Evolutionary conservation across 2,888 invertebrate species (phyloP), one percentile per base, ranked within the genome.

Genomic region (Amphipoea oculea): DNA sequence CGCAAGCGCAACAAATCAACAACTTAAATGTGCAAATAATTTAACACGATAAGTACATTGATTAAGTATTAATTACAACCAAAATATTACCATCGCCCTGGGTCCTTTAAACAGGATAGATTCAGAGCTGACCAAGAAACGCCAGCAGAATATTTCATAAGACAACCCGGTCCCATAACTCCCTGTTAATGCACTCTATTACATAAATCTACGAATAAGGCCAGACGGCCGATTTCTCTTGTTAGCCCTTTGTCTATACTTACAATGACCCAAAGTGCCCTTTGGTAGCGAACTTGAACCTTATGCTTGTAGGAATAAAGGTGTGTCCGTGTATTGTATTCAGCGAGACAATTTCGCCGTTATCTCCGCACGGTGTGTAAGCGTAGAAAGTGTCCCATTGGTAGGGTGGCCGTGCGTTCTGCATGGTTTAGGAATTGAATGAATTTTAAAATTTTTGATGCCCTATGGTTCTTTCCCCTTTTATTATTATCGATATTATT

Each of bases 341-440:
- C 88, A 84, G 85, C 84, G 86, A 89, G 86, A 90, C 91, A 92
- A 92, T 93, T 93, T 93, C 90, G 92, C 92, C 90, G 93, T 92
- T 94, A 94, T 93, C 93, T 93, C 89, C 86, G 91, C 93, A 91
- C 91, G 91, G 90, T 91, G 91, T 92, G 92, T 91, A 91, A 87
- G 88, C 90, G 92, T 95, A 95, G 95, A 96, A 95, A 95, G 96
- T 96, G 95, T 95, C 95, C 93, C 94, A 92, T 91, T 88, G 84
- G 82, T 92, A 91, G 90, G 91, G 93, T 92, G 92, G 84, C 93
- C 85, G 91, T 85, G 79, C 76, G 78, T 87, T 66, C 63, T 73
- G 78, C 67, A 29, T 65, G 51, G 42, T 48, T 76, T 75, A 76
- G 80, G 78, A 67, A 51, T 48, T 48, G 4, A n/a, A n/a, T n/a